Conservation (phyloP, 2,113 vertebrate species). For the Amia ocellicauda region DNA sequence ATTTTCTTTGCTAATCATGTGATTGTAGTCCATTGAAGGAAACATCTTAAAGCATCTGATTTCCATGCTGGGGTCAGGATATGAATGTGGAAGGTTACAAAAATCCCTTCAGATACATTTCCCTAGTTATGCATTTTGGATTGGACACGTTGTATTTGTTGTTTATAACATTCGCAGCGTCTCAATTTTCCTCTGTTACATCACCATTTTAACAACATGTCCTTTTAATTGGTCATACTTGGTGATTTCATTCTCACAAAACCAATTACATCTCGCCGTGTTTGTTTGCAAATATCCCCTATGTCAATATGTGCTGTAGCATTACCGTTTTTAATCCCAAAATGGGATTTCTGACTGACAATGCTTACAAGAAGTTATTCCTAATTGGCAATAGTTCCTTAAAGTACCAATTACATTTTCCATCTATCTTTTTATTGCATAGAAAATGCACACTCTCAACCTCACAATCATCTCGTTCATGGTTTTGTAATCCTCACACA, state of each 20-base stretch:
- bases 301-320: slow-evolving; percentile 11
- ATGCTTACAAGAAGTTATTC: slow-evolving; percentile 19
- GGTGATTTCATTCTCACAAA: slow-evolving; percentile 12
- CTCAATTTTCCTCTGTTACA: too few species aligned
- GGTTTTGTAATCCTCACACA: slow-evolving; percentile 15
- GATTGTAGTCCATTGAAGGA: not conserved
- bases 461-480: not conserved
- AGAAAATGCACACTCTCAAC: not conserved
- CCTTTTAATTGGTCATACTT: slow-evolving; percentile 24
- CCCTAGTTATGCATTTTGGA: not conserved
- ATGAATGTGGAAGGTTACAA: not conserved
- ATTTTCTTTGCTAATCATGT: not conserved
- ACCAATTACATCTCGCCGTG: slow-evolving; percentile 11
- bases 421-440: not conserved
- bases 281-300: not conserved
- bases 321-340: slow-evolving; percentile 30
- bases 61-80: not conserved
- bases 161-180: too few species aligned
- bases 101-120: not conserved
- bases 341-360: slow-evolving; percentile 27
- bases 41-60: not conserved
- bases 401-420: not conserved
- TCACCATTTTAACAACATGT: slow-evolving; percentile 19
- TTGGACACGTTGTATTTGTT: too few species aligned
- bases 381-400: slow-evolving; percentile 30